Percentiles rank a stretch among this genome's conserved stretches.
phyloP scores from a whole-genome alignment of 2,113 vertebrate genomes.

The Serinus canaria region DNA sequence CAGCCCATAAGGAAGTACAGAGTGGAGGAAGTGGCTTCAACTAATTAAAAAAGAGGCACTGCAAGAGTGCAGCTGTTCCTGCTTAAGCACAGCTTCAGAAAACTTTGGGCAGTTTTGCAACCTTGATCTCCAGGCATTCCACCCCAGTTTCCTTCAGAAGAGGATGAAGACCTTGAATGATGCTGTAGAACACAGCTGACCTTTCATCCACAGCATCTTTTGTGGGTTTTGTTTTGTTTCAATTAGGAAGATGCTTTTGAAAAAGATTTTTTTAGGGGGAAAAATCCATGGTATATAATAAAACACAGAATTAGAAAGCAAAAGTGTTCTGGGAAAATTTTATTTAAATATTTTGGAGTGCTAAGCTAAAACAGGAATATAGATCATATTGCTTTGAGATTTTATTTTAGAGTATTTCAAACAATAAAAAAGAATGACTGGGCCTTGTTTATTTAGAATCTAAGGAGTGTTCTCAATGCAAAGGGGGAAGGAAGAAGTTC shows the following conservation, averaged over 20 bases:
- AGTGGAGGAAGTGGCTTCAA: conserved; percentile 19
- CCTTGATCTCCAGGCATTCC: not conserved
- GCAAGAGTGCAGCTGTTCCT: conserved; percentile 32
- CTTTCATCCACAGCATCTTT: not conserved
- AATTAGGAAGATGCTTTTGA: not conserved
- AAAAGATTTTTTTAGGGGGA: fast-evolving
- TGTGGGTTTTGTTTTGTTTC: not conserved
- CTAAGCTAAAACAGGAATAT: not conserved
- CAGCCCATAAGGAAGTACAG: not conserved
- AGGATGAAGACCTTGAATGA: not conserved
- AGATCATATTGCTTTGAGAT: not conserved
- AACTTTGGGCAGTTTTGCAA: not conserved
- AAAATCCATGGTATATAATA: not conserved
- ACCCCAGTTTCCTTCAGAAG: not conserved
- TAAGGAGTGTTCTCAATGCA: not conserved
- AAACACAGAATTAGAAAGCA: not conserved
- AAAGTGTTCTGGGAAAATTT: not conserved
- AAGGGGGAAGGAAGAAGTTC: not conserved
- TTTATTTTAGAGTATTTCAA: not conserved
- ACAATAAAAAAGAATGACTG: not conserved
- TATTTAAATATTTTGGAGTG: not conserved
- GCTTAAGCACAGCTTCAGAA: conserved; percentile 27
- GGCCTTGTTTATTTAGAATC: not conserved
- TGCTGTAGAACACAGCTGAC: not conserved
- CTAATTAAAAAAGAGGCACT: conserved; percentile 36